These are phyloP conservation scores for Mactromeris polynyma DNA, from an alignment of 2,888 invertebrate genomes.

Conservation along the genomic window DNA sequence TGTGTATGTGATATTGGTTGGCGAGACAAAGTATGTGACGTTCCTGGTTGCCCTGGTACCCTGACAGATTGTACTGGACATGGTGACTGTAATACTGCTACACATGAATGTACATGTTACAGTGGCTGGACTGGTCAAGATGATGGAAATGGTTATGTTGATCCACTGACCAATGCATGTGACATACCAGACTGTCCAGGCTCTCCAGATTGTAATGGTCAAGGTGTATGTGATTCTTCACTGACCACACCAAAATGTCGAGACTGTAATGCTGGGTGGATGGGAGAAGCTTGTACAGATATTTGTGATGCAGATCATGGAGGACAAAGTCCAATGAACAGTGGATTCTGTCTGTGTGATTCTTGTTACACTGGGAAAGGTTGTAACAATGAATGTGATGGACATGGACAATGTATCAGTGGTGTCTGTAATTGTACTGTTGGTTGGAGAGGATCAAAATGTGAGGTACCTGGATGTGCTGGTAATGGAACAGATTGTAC, in stretches of 20 bases:
- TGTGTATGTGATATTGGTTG: slow-evolving; percentile 79
- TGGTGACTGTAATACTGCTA: slow-evolving; percentile 76
- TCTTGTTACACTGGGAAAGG: slow-evolving; percentile 75
- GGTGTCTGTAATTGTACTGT: slow-evolving; percentile 73
- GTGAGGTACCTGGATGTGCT: slow-evolving; percentile 77
- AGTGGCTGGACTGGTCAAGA: slow-evolving; percentile 79
- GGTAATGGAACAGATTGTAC: slow-evolving; percentile 73
- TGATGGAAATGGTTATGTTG: slow-evolving; percentile 37
- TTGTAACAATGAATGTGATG: slow-evolving; percentile 73
- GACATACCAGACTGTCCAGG: slow-evolving; percentile 80
- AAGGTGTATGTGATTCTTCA: slow-evolving; percentile 73
- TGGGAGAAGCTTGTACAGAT: slow-evolving; percentile 77
- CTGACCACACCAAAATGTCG: slow-evolving; percentile 73
- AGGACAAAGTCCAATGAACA: slow-evolving; percentile 70
- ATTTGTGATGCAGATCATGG: slow-evolving; percentile 72
- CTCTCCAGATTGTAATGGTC: slow-evolving; percentile 76
- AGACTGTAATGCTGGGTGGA: slow-evolving; percentile 74
- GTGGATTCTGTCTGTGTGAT: slow-evolving; percentile 74
- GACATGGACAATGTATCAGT: slow-evolving; percentile 67
- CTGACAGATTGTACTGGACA: slow-evolving; percentile 76
- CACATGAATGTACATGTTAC: slow-evolving; percentile 75
- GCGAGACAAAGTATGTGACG: slow-evolving; percentile 77
- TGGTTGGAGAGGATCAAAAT: slow-evolving; percentile 75
- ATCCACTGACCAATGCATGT: slow-evolving; percentile 69
- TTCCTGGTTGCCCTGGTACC: slow-evolving; percentile 79